A percentile compares a stretch with the other conserved stretches of the same genome.
Conservation (phyloP, 2,113 vertebrate genomes). For the Daboia siamensis region DNA sequence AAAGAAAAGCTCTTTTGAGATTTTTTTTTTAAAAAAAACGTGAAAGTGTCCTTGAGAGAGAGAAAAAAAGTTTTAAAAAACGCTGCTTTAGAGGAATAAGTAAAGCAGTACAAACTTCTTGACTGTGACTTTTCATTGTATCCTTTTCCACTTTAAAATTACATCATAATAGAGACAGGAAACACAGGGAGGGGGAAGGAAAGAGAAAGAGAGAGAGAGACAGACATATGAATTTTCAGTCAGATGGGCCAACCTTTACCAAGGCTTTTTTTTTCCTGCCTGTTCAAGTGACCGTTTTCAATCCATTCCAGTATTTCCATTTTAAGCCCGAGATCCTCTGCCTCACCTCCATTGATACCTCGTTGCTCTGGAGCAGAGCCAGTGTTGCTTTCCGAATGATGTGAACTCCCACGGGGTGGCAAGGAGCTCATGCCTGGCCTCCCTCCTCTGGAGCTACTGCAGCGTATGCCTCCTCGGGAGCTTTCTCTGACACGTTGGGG, state of each 20-base stretch:
- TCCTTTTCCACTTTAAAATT: background rate
- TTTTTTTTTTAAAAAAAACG: background rate
- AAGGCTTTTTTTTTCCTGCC: too few species aligned
- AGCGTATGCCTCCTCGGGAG: constrained; percentile 67
- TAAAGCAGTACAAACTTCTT: background rate
- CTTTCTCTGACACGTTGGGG: constrained; percentile 84
- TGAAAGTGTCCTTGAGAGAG: background rate
- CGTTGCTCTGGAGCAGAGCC: constrained; percentile 66
- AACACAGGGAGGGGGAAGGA: background rate
- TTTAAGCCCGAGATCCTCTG: background rate
- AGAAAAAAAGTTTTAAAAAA: background rate
- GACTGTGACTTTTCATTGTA: background rate
- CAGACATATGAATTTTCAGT: background rate
- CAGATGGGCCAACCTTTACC: background rate
- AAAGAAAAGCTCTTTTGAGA: background rate
- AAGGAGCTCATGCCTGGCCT: constrained; percentile 64
- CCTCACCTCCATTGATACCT: constrained; percentile 70
- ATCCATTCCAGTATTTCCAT: background rate
- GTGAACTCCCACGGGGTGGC: constrained; percentile 64
- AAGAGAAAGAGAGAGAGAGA: too few species aligned
- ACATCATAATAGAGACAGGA: background rate
- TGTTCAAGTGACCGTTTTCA: background rate
- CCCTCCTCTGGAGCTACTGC: constrained; percentile 61
- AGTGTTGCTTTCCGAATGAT: constrained; percentile 78
- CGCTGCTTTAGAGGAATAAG: background rate